Evolutionary conservation across 1,140 invertebrate genomes (phyloP).

Genomic region (Habropoda laboriosa): DNA sequence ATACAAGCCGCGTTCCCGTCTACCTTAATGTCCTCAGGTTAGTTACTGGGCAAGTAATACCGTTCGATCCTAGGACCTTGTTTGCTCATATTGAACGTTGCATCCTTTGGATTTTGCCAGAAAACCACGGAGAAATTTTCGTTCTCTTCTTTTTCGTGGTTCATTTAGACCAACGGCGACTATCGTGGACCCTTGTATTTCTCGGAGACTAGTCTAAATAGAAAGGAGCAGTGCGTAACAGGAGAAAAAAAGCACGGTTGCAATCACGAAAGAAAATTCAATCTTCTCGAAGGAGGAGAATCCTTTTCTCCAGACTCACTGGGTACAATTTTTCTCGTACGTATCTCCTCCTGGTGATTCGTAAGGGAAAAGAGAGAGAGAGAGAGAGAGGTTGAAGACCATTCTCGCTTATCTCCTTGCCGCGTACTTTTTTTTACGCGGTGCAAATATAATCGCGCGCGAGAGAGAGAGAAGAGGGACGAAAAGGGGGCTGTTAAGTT

Average conservation of each 20-base stretch:
- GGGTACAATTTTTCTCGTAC: not conserved
- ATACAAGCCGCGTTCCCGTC: not conserved
- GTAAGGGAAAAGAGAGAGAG: not conserved
- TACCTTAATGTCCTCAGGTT: not conserved
- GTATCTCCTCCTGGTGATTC: not conserved
- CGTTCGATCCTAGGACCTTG: not conserved
- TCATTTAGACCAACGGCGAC: not conserved
- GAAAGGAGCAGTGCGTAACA: not conserved
- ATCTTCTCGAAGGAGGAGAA: not conserved
- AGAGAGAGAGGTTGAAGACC: not conserved
- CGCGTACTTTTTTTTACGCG: constrained; percentile 25
- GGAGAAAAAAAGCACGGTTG: not conserved
- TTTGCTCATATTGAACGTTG: not conserved
- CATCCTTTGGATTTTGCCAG: not conserved
- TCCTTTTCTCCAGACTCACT: not conserved
- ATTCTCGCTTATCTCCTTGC: constrained; percentile 37
- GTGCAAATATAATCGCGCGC: constrained; percentile 55
- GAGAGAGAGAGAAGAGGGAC: constrained; percentile 16
- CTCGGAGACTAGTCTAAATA: not conserved
- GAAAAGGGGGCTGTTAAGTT: constrained; percentile 41
- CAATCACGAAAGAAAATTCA: not conserved
- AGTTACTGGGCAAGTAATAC: not conserved
- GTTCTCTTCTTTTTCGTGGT: too few species aligned
- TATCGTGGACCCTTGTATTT: not conserved
- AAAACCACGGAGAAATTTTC: too few species aligned